Percentiles rank a stretch among this genome's conserved stretches.
These are phyloP conservation scores for Gymnocheta viridis DNA, from an alignment of 2,888 invertebrate species.

Conservation along the genomic window DNA sequence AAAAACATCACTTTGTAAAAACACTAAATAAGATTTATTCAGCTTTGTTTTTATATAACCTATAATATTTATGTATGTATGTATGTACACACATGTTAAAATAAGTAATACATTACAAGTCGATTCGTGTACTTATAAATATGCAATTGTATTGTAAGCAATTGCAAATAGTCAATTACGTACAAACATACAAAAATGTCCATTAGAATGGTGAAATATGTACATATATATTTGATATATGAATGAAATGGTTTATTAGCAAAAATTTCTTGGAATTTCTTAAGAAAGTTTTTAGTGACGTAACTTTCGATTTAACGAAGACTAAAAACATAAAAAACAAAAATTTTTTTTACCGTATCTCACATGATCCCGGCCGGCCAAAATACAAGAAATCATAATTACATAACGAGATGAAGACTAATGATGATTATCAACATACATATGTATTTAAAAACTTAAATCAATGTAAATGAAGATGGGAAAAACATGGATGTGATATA, in stretches of 20 bases:
- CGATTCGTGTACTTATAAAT: background rate
- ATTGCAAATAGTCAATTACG: background rate
- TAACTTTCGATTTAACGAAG: slow-evolving; percentile 5
- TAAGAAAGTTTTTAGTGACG: slow-evolving; percentile 50
- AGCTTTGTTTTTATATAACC: background rate
- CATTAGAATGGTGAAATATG: background rate
- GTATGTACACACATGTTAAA: background rate
- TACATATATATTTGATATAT: background rate
- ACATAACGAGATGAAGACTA: slow-evolving; percentile 11
- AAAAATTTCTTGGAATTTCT: background rate
- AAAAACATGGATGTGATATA: background rate
- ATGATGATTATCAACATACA: background rate
- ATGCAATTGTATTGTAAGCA: background rate
- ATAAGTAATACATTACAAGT: too few relatives aligned
- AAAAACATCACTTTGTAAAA: background rate
- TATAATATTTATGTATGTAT: background rate
- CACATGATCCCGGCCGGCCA: slow-evolving; percentile 61
- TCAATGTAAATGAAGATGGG: background rate
- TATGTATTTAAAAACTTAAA: background rate
- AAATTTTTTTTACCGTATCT: background rate
- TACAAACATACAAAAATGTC: background rate
- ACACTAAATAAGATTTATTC: too few relatives aligned
- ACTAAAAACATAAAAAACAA: background rate
- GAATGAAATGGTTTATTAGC: background rate
- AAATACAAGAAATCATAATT: slow-evolving; percentile 22